phyloP scores from a whole-genome alignment of 2,888 invertebrate genomes.

The Drosophila formosana region DNA sequence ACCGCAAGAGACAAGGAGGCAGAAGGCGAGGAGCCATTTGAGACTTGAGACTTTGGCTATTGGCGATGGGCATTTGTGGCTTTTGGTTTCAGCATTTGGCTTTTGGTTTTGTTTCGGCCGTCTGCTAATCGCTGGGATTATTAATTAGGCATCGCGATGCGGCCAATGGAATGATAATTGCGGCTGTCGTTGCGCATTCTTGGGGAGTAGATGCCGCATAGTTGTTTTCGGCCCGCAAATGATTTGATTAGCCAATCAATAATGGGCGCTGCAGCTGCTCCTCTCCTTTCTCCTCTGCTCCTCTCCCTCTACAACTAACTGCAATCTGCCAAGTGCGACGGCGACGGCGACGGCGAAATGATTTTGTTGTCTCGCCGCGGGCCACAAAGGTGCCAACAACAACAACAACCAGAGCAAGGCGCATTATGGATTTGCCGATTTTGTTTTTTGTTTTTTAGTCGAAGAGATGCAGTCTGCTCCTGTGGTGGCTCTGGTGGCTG shows the following conservation, averaged over 20 bases:
- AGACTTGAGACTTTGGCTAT: constrained; percentile 24
- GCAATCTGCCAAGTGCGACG: constrained; percentile 38
- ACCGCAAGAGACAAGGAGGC: constrained; percentile 21
- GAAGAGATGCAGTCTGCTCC: constrained; percentile 59
- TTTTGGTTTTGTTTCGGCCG: constrained; percentile 25
- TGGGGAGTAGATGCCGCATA: constrained; percentile 3
- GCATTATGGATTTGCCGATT: constrained; percentile 83
- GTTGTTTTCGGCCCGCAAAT: constrained; percentile 53
- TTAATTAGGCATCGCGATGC: constrained; percentile 71
- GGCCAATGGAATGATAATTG: constrained; percentile 75
- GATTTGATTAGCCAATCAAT: constrained; percentile 81
- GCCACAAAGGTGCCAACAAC: constrained; percentile 84
- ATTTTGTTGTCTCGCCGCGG: constrained; percentile 85
- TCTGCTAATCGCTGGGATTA: constrained; percentile 72
- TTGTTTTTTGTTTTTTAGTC: constrained; percentile 16
- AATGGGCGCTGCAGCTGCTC: constrained; percentile 58
- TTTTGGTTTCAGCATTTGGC: constrained; percentile 4
- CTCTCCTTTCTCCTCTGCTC: no score
- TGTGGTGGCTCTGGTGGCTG: constrained; percentile 77
- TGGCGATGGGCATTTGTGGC: constrained; percentile 11
- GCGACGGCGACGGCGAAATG: constrained; percentile 72
- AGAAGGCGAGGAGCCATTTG: not conserved
- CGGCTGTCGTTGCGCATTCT: constrained; percentile 62
- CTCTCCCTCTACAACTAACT: not conserved
- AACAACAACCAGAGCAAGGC: constrained; percentile 51